phyloP scores from a whole-genome alignment of 1,140 invertebrate genomes.

The Eulimnadia texana region DNA sequence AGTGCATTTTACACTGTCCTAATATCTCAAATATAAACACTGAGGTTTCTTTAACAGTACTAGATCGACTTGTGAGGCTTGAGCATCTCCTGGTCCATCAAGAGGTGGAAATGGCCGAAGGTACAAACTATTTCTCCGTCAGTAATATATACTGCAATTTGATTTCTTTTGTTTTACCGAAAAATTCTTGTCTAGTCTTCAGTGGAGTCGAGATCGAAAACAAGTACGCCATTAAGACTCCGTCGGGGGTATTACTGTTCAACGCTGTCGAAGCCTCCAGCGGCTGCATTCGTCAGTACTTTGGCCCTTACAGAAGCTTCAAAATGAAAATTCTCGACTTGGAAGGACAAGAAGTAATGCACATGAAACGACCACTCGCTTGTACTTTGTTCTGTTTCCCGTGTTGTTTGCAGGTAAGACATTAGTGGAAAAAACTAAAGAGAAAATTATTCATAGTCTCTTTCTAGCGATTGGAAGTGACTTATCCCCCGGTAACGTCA shows the following conservation, averaged over 20 bases:
- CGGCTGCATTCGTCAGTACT: conserved; percentile 58
- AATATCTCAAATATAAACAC: no score
- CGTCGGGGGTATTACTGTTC: conserved; percentile 63
- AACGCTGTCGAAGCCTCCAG: conserved; percentile 70
- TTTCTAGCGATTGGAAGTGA: conserved; percentile 47
- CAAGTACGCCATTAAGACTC: conserved; percentile 64
- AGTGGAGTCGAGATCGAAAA: conserved; percentile 82
- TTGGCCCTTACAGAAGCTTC: conserved; percentile 61
- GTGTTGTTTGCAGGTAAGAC: conserved; percentile 60
- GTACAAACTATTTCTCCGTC: conserved; percentile 21
- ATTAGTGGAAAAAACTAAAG: background rate
- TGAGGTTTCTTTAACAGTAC: no score
- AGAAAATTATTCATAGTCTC: conserved; percentile 4
- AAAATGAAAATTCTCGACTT: conserved; percentile 73
- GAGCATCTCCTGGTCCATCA: conserved; percentile 77
- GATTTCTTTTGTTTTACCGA: conserved; percentile 3
- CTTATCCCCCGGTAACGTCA: conserved; percentile 47
- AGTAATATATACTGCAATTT: background rate
- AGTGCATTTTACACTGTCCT: no score
- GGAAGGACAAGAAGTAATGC: conserved; percentile 59
- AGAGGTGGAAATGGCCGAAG: conserved; percentile 70
- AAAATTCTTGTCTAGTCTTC: conserved; percentile 37
- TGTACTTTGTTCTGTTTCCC: conserved; percentile 66
- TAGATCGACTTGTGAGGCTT: conserved; percentile 83
- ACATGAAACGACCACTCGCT: conserved; percentile 51